Evolutionary conservation across 23 tunicate species (phyloP).

Genomic region (Botrylloides violaceus): DNA sequence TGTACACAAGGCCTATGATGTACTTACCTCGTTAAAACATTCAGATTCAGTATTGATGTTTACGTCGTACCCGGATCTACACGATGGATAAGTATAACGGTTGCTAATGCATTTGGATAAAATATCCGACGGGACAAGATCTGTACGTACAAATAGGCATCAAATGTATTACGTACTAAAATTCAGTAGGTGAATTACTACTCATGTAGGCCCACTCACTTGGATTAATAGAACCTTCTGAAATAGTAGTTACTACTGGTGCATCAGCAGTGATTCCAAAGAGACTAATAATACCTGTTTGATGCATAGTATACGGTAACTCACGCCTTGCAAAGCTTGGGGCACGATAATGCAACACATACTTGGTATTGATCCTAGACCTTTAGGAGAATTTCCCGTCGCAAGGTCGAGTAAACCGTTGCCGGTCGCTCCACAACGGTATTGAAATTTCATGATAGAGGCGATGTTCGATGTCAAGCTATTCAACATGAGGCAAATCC

Average conservation of each 20-base stretch:
- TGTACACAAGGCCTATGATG: not conserved
- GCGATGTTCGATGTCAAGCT: not conserved
- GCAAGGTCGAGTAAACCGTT: not conserved
- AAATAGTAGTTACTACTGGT: not conserved
- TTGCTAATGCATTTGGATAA: conserved; percentile 39
- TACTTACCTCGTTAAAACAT: conserved; percentile 73
- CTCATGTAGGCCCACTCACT: too few species aligned
- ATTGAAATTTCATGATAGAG: not conserved
- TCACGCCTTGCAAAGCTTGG: too few species aligned
- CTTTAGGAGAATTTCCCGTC: not conserved
- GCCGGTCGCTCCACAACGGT: not conserved
- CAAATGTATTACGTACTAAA: too few species aligned
- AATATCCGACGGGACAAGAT: conserved; percentile 39
- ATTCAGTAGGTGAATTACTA: too few species aligned
- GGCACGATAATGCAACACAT: too few species aligned
- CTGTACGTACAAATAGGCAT: too few species aligned
- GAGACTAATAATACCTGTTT: not conserved
- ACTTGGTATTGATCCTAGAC: not conserved
- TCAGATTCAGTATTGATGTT: conserved; percentile 66
- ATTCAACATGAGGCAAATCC: not conserved
- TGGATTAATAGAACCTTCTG: not conserved
- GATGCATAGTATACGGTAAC: too few species aligned
- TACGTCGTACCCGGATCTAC: conserved; percentile 48
- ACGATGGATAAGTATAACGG: conserved; percentile 30
- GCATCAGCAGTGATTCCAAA: not conserved